phyloP scores from a whole-genome alignment of 2,797 vertebrate genomes.

The Astyanax mexicanus region DNA sequence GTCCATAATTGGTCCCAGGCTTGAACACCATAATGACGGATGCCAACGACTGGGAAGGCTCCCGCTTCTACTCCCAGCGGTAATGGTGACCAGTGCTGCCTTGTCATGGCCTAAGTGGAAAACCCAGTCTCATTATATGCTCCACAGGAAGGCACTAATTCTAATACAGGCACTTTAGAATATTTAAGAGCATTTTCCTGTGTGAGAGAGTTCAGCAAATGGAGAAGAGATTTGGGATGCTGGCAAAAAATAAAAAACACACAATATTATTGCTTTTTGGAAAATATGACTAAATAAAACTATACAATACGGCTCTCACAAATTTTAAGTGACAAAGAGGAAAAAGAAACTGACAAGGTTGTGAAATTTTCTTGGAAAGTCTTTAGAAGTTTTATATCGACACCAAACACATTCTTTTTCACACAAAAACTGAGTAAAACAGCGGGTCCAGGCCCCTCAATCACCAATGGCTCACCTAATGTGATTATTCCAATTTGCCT shows the following conservation, averaged over 20 bases:
- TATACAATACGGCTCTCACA: neutral
- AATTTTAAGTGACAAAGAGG: neutral
- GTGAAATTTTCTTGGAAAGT: no score
- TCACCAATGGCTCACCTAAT: no score
- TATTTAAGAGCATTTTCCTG: slow-evolving; percentile 19
- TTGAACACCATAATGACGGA: slow-evolving; percentile 38
- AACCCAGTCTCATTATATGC: slow-evolving; percentile 16
- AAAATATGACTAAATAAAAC: neutral
- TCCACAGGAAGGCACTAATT: slow-evolving; percentile 35
- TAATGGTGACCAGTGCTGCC: slow-evolving; percentile 18
- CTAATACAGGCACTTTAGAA: slow-evolving; percentile 19
- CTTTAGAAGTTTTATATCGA: no score
- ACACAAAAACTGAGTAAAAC: no score
- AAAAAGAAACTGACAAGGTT: no score
- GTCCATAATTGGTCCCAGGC: slow-evolving; percentile 61
- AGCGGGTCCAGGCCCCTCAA: no score
- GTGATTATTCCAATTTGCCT: no score
- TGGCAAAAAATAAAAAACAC: neutral
- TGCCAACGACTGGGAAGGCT: slow-evolving; percentile 30
- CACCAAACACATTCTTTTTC: no score
- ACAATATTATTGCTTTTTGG: neutral
- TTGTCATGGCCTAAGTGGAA: slow-evolving; percentile 16
- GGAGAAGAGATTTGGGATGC: neutral
- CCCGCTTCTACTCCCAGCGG: slow-evolving; percentile 25
- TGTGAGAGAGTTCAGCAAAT: neutral